Evolutionary conservation across 2,888 invertebrate species (phyloP).

Genomic region (Monochamus alternatus): DNA sequence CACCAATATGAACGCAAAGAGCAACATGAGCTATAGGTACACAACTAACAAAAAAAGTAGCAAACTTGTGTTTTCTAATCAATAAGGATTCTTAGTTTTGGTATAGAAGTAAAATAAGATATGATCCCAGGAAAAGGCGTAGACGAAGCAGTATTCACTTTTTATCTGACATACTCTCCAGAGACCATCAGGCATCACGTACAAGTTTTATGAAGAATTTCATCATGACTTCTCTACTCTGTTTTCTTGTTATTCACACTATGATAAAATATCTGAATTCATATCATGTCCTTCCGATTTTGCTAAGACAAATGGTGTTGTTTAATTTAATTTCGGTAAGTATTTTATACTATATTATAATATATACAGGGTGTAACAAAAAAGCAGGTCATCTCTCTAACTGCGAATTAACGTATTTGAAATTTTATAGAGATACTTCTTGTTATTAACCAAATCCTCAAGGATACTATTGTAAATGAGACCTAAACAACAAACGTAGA

Average conservation of each 20-base stretch:
- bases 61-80: neutral
- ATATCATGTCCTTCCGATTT: neutral
- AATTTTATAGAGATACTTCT: no score
- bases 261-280: neutral
- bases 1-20: no score
- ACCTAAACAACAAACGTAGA: no score
- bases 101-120: no score
- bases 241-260: neutral
- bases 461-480: no score
- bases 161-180: neutral
- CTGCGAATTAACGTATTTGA: no score
- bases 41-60: neutral
- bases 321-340: neutral
- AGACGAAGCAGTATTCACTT: conserved; percentile 2
- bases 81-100: no score
- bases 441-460: no score
- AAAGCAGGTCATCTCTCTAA: no score
- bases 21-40: no score
- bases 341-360: neutral
- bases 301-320: neutral
- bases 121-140: neutral
- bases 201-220: conserved; percentile 21
- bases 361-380: no score
- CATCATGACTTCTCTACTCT: neutral
- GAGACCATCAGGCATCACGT: conserved; percentile 8